Base-by-base conservation (phyloP, 2,113 vertebrate species). In the Salvelinus namaycush region DNA sequence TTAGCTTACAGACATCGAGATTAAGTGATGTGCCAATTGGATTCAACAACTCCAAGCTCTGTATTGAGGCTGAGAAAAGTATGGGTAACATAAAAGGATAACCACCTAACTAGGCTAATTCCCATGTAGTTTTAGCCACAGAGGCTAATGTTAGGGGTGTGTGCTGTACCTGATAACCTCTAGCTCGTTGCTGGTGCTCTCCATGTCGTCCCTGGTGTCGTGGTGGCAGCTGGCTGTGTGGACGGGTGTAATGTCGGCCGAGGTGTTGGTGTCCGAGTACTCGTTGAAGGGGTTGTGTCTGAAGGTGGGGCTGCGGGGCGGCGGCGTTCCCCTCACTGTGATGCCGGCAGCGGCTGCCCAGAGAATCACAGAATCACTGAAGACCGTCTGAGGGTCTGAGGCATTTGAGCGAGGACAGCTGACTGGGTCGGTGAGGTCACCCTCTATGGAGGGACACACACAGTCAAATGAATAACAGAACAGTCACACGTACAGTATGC, bases 211-310 rank as follows among this genome's bases (percentile, higher is more conserved):
- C 0, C 86, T 85, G 0, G 78, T 80, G 72, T 76, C 87, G 62
- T 92, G 87, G 66, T 74, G 87, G 65, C 74, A 90, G 9, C 86
- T 86, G 4, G 92, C 84, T 0, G 88, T 1, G 51, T 97, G 98
- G 79, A 97, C 94, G 0, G 96, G 96, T 0, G 96, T 99, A 83
- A 94, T 93, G 1, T 98, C 95, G 0, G 94, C 76, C 0, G 97
- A 97, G 70, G 96, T 96, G 83, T 91, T 90, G 0, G 54, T 90
- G 1, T 96, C 95, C 0, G 90, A 90, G 75, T 96, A 95, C 81
- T 95, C 93, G 0, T 95, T 97, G 91, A 99, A 99, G 75, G 97
- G 97, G 91, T 97, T 99, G 92, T 96, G 89, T 74, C 96, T 95
- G 82, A 91, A 95, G 0, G 93, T 94, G 3, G 97, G 97, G 85